phyloP scores from a whole-genome alignment of 2,113 vertebrate genomes.

The Antigone vipio region DNA sequence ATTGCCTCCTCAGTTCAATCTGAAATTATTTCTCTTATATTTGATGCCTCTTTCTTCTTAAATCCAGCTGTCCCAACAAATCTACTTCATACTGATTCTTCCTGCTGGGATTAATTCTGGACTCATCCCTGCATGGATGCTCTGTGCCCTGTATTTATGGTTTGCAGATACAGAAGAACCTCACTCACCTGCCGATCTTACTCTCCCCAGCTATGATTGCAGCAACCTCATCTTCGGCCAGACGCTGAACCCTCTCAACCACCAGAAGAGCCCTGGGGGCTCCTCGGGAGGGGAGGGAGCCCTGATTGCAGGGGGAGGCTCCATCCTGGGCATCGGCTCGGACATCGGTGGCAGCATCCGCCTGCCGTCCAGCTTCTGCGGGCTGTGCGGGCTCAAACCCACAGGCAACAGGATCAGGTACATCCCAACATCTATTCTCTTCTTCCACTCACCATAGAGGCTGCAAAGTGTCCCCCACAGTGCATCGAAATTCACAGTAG shows the following conservation, averaged over 20 bases:
- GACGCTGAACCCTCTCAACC: constrained; percentile 54
- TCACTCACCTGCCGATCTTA: background rate
- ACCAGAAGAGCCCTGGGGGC: constrained; percentile 62
- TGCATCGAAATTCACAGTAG: background rate
- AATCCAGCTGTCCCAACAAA: background rate
- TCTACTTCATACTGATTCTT: background rate
- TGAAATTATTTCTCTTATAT: background rate
- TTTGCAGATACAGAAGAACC: background rate
- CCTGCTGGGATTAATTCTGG: background rate
- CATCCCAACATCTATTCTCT: background rate
- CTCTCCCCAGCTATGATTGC: constrained; percentile 63
- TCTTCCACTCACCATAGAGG: background rate
- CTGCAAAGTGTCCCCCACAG: background rate
- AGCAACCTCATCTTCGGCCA: constrained; percentile 69
- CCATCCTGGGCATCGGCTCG: constrained; percentile 71
- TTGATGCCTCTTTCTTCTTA: background rate
- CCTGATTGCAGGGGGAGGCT: constrained; percentile 71
- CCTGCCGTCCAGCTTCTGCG: constrained; percentile 76
- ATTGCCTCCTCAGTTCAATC: background rate
- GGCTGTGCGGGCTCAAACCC: constrained; percentile 77
- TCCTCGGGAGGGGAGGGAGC: constrained; percentile 77
- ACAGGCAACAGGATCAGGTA: constrained; percentile 73
- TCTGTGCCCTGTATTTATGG: background rate
- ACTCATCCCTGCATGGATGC: fast-evolving
- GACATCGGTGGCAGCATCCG: constrained; percentile 74